Base-by-base conservation (phyloP, 2,113 vertebrate species). In the Lota lota region DNA sequence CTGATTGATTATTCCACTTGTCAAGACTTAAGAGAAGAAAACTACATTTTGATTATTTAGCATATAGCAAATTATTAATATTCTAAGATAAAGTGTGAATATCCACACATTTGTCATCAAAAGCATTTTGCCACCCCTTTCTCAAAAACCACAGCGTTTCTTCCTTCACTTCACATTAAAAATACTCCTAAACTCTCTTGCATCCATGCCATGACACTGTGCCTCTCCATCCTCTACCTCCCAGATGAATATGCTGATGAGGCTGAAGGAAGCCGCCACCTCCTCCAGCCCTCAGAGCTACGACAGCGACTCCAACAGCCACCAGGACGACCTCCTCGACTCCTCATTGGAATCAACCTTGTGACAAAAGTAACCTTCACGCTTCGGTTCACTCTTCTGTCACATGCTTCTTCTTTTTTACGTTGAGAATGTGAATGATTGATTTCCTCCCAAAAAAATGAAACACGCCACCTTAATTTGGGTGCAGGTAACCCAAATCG, bases 201-300 rank as follows among this genome's bases (percentile, higher is more conserved):
- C 2, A n/a, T 4, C 53, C 4, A 5, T n/a, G 40, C 28, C 51
- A 5, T 17, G 11, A 14, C 17, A 53, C n/a, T 61, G 65, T 73
- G 56, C 15, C 18, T 60, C 40, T 11, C 40, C 40, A 0, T 10
- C 40, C 3, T 10, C 40, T 8, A 8, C 40, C 40, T 14, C 12
- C 17, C 79, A 99, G 97, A 97, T 99, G 96, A 98, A 95, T 82
- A 99, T 99, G 97, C 86, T 99, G 17, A 97, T 99, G 96, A 88
- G 97, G 40, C 93, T 99, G 68, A 98, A 99, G 81, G 97, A 99
- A 75, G 97, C 97, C 0, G 97, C 97, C 22, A 98, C 94, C 75
- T 99, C 94, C 68, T 98, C 97, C 1, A 97, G 96, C 77, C 94
- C 96, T 1, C 97, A 98, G 92, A 98, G 97, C 82, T 98, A 96